A percentile compares a stretch with the other conserved stretches of the same genome.
These are phyloP conservation scores for Druon quercuslanigerum DNA, from an alignment of 1,140 invertebrate genomes.

Conservation along the genomic window DNA sequence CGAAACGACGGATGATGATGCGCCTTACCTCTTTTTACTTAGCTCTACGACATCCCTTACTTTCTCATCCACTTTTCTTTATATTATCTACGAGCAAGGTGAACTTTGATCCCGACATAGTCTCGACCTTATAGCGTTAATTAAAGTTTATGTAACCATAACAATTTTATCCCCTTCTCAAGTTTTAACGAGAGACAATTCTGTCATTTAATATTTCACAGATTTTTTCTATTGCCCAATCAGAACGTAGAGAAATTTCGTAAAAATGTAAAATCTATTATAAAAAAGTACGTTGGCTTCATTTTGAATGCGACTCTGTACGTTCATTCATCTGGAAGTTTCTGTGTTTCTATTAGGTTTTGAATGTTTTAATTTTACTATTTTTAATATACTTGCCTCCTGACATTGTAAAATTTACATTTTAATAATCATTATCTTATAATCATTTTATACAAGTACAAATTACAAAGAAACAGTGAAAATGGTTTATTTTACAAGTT, in stretches of 20 bases:
- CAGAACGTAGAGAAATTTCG: neutral
- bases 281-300: conserved; percentile 9
- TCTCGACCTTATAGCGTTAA: conserved; percentile 48
- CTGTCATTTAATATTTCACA: conserved; percentile 39
- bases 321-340: neutral
- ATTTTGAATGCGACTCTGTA: neutral
- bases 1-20: neutral
- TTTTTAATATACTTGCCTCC: no score
- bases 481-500: no score
- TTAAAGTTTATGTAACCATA: conserved; percentile 57
- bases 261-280: neutral
- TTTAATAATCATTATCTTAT: no score
- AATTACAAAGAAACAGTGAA: no score
- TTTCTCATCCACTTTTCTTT: conserved; percentile 5
- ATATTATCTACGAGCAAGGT: neutral
- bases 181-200: conserved; percentile 27
- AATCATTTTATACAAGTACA: no score
- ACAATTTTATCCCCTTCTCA: conserved; percentile 50
- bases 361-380: neutral
- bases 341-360: neutral
- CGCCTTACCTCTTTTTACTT: conserved; percentile 37
- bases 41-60: conserved; percentile 27
- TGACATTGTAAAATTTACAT: no score
- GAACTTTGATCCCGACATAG: neutral
- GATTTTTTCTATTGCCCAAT: conserved; percentile 37